Evolutionary conservation across 2,888 invertebrate species (phyloP), one percentile per base, ranked within the genome.

Genomic region (Oxytorus armatus): DNA sequence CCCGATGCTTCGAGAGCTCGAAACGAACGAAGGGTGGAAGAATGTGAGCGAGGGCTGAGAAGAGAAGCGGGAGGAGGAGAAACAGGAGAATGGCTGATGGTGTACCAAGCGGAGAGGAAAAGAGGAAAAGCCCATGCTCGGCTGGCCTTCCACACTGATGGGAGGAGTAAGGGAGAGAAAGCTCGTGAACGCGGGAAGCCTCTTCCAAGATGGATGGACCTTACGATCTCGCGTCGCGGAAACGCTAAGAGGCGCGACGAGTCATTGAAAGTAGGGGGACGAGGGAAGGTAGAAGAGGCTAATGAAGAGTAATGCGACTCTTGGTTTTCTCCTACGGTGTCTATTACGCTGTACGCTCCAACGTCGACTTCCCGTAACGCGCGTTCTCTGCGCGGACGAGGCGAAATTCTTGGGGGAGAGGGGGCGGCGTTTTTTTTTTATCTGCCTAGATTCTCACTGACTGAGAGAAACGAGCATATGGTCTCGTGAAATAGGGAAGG

Each of bases 181-280:
- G 83, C 84, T 82, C 77, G 57, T 47, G 61, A 68, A 76, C 79
- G 75, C 73, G 77, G n/a, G 65, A 76, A 69, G 80, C 69, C 25
- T 82, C 81, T 77, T 72, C 84, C 83, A 89, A 90, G 90, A 91
- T 90, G 86, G 89, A 91, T 91, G 89, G 86, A 81, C 83, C 74
- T 66, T 74, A 70, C 83, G 87, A 89, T 87, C 74, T 74, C 87
- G 78, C 87, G 83, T 82, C 77, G 85, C 84, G 85, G 86, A 88
- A 86, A 89, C 87, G 89, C 86, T 90, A 91, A 91, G 88, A 89
- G 90, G 87, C 89, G 89, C 87, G 88, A 91, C 90, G 90, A 89
- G 88, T 90, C 90, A 90, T 90, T 91, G 90, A 91, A 90, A 90
- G 89, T 87, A 86, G 86, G 86, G 83, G 83, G 74, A 80, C 75